Percentiles rank a stretch among this genome's conserved stretches.
These are phyloP conservation scores for Saguinus midas DNA, from an alignment of 2,113 vertebrate species.

Conservation along the genomic window DNA sequence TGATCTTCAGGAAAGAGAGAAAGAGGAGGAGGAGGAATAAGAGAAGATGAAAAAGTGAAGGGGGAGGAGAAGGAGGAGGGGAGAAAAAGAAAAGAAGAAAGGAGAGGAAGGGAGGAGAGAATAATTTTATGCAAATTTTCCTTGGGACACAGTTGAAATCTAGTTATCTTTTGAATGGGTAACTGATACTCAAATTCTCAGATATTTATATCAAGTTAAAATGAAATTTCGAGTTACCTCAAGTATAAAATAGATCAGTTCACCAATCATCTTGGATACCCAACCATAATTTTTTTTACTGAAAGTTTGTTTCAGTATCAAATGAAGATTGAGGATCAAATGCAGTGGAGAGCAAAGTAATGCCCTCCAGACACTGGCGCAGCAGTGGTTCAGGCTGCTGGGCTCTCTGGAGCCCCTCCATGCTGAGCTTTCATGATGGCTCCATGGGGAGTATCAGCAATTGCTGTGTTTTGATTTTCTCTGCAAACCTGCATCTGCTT, in stretches of 20 bases:
- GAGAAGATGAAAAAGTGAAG: not conserved
- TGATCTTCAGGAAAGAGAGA: not conserved
- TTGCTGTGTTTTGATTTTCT: constrained; percentile 67
- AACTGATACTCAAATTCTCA: constrained; percentile 55
- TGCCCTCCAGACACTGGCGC: constrained; percentile 52
- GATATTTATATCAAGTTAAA: constrained; percentile 52
- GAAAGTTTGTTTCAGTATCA: constrained; percentile 27
- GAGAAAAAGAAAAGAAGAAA: accelerated
- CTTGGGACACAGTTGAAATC: constrained; percentile 38
- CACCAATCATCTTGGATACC: constrained; percentile 66
- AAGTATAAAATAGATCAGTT: constrained; percentile 44
- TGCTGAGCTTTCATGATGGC: constrained; percentile 63
- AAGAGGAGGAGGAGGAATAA: too few relatives aligned
- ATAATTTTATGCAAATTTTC: not conserved
- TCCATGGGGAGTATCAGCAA: constrained; percentile 69
- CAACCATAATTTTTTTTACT: constrained; percentile 66
- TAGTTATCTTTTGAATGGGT: constrained; percentile 48
- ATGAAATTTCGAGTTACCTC: not conserved
- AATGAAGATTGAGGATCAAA: not conserved
- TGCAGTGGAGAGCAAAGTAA: constrained; percentile 59
- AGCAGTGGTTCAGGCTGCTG: not conserved
- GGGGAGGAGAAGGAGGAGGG: accelerated
- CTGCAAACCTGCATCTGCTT: not conserved
- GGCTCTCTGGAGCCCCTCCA: constrained; percentile 52
- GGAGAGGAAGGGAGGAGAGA: not conserved